Base-by-base conservation (phyloP, 2,797 vertebrate genomes). In the Anas georgica region DNA sequence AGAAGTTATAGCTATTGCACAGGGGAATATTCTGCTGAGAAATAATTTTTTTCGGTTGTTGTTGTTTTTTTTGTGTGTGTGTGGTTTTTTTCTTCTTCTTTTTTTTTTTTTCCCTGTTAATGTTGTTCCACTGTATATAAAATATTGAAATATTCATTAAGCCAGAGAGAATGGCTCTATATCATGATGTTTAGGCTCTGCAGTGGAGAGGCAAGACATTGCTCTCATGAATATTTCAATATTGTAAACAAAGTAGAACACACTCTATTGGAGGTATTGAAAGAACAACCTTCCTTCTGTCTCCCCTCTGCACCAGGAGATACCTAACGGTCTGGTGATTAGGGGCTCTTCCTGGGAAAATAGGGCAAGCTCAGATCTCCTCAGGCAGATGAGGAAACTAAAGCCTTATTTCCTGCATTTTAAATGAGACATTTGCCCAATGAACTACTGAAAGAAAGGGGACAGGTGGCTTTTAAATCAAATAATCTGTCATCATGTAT, bases 131-230 rank as follows among this genome's bases (percentile, higher is more conserved):
- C 31, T 83, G 35, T 37, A 52, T 91, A 95, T 68, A 85, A 63
- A 94, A 91, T 77, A 93, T 20, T 95, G 64, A 96, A 96, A 96
- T 95, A 96, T 94, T 96, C 82, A 97, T 95, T 85, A 93, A 69
- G n/a, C 54, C 50, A 55, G 75, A 89, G 82, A 87, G 78, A 92
- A 55, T 17, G 77, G 10, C 37, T 87, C 78, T 91, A 68, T 92
- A 94, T 69, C 86, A 81, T 68, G 76, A 48, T 48, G 43, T 83
- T 89, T 72, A 89, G 83, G 58, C 54, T 77, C 68, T 91, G 64
- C 81, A 92, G 52, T 8, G 0, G 68, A 91, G 82, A 94, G 50
- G 41, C 18, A 89, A 66, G 86, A 68, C 94, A 83, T 83, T 58
- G 52, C 28, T 85, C 22, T 85, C 82, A 95, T 97, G 41, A 94